Percentiles rank a stretch among this genome's conserved stretches.
Evolutionary conservation across 2,888 invertebrate species (phyloP).

Genomic region (Caenorhabditis angaria): DNA sequence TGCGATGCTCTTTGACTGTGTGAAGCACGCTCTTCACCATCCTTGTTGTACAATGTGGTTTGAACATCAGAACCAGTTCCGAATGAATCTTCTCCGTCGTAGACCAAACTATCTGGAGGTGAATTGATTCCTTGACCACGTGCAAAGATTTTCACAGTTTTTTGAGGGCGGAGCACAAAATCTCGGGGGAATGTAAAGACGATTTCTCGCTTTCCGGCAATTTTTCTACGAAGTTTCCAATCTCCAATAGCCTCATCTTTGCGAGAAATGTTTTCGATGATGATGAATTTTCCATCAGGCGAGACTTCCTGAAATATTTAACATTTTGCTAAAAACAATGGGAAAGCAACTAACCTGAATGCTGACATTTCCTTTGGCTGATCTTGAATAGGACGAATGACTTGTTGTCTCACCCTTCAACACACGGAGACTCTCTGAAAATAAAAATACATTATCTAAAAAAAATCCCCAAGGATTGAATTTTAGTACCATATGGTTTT

Average conservation of each 20-base stretch:
- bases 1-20: slow-evolving; percentile 64
- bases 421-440: slow-evolving; percentile 51
- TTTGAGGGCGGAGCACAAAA: slow-evolving; percentile 61
- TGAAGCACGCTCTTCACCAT: slow-evolving; percentile 71
- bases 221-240: slow-evolving; percentile 73
- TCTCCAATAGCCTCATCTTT: slow-evolving; percentile 72
- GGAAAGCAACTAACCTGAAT: slow-evolving; percentile 65
- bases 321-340: not conserved
- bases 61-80: slow-evolving; percentile 71
- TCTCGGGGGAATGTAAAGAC: slow-evolving; percentile 64
- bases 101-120: slow-evolving; percentile 70
- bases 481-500: slow-evolving; percentile 39
- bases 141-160: slow-evolving; percentile 70
- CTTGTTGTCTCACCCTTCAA: slow-evolving; percentile 74
- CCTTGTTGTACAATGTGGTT: slow-evolving; percentile 71
- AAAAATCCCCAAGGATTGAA: too few species aligned
- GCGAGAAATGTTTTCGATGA: slow-evolving; percentile 70
- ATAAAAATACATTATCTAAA: not conserved
- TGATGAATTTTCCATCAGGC: slow-evolving; percentile 74
- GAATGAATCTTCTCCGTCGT: slow-evolving; percentile 71
- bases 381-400: slow-evolving; percentile 75
- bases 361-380: slow-evolving; percentile 75
- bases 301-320: slow-evolving; percentile 71
- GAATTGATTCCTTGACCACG: slow-evolving; percentile 67
- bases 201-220: slow-evolving; percentile 72